phyloP scores from a whole-genome alignment of 2,797 vertebrate species.

The Tokudaia muenninki region DNA sequence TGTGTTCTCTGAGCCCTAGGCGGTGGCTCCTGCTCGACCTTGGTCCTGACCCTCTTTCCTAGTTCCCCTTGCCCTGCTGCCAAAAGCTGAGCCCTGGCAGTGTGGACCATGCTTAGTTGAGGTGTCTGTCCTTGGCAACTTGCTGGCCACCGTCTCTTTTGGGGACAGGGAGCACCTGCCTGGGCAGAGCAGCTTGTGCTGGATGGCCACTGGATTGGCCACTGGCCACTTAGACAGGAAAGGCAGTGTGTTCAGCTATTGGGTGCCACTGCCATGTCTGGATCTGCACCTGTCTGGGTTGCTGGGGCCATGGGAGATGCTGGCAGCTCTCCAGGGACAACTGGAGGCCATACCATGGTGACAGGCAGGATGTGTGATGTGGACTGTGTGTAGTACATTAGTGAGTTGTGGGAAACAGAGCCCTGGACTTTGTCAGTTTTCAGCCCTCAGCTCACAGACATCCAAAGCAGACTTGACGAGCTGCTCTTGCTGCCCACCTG shows the following conservation, averaged over 20 bases:
- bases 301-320: background rate
- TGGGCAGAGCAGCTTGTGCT: background rate
- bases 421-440: background rate
- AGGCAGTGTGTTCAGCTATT: background rate
- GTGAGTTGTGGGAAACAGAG: background rate
- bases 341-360: background rate
- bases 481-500: background rate
- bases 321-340: background rate
- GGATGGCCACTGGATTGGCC: too few species aligned
- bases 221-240: too few species aligned
- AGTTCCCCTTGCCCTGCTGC: too few species aligned
- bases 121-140: background rate
- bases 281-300: background rate
- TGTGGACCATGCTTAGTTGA: background rate
- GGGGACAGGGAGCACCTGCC: background rate
- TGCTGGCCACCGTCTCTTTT: background rate
- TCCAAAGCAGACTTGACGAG: background rate
- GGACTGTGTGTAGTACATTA: background rate
- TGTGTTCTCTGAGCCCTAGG: background rate
- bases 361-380: background rate
- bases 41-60: too few species aligned
- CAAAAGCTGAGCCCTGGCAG: background rate
- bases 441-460: background rate
- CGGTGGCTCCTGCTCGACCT: background rate
- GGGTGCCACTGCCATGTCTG: background rate